Base-by-base conservation (phyloP, 2,113 vertebrate species). In the Haliaeetus leucogaster region DNA sequence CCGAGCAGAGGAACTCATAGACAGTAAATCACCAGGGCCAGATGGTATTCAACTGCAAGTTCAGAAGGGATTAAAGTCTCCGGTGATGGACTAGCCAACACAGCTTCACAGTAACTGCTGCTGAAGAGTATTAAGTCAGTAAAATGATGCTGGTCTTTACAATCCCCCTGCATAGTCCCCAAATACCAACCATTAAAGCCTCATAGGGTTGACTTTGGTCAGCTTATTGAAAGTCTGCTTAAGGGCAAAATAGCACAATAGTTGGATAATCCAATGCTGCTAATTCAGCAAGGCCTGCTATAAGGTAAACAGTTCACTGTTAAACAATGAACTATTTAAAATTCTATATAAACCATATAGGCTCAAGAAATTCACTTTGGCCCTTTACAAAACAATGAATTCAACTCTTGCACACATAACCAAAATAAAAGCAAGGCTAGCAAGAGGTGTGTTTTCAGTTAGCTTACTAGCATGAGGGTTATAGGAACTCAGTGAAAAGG, bases 11-110 rank as follows among this genome's bases (percentile, higher is more conserved):
- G 67, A 87, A 56, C 82, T 86, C 20, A 3, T 1, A 50, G 43
- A 30, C 66, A 65, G 85, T 90, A 92, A 96, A 96, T 91, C 92
- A 94, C 18, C 16, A 8, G 55, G 84, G 70, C 86, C 87, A 95
- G 91, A 85, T 94, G 78, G 90, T 55, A 40, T 48, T 80, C 68
- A 76, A 47, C 55, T 72, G 84, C 40, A 55, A 52, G 56, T 74
- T 90, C 76, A 82, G 86, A 29, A 50, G 80, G 79, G 65, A 86
- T 70, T 76, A 25, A 53, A 56, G 77, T 45, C 58, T 55, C 65
- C 47, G 20, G n/a, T 16, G 59, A 61, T 1, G 22, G 59, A 80
- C 18, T 15, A 38, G 50, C 43, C 52, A 65, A 36, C 53, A 36
- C 34, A 36, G 58, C 90, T 20, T 34, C 86, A 22, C 45, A 32